A percentile compares a stretch with the other conserved stretches of the same genome.
These are phyloP conservation scores for Vanacampus margaritifer DNA, from an alignment of 2,113 vertebrate species.

Conservation along the genomic window DNA sequence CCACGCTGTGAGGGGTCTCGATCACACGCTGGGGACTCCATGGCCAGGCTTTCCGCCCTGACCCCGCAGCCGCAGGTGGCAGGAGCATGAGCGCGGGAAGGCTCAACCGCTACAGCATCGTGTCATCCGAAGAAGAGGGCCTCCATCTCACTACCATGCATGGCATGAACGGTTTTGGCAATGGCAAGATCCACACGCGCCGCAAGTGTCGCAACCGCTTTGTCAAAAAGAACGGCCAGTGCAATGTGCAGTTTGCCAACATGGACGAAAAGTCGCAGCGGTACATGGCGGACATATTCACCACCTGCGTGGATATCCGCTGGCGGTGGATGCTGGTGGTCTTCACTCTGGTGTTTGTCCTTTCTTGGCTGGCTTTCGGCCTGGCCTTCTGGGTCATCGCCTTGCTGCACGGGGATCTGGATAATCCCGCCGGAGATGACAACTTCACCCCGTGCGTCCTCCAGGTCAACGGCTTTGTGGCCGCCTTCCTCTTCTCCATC, in stretches of 20 bases:
- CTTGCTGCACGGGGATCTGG: slow-evolving; percentile 89
- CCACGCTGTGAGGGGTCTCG: slow-evolving; percentile 50
- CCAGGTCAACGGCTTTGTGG: slow-evolving; percentile 95
- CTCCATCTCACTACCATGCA: slow-evolving; percentile 92
- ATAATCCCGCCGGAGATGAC: slow-evolving; percentile 82
- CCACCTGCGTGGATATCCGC: slow-evolving; percentile 94
- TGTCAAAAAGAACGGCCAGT: slow-evolving; percentile 96
- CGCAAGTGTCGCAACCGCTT: slow-evolving; percentile 92
- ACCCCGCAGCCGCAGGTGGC: slow-evolving; percentile 43
- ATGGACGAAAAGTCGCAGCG: slow-evolving; percentile 94
- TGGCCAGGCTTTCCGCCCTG: slow-evolving; percentile 36
- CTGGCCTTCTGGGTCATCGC: slow-evolving; percentile 97
- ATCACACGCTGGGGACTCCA: slow-evolving; percentile 46
- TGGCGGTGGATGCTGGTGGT: slow-evolving; percentile 96
- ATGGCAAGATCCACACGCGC: slow-evolving; percentile 92
- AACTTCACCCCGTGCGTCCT: slow-evolving; percentile 91
- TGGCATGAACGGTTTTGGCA: slow-evolving; percentile 94
- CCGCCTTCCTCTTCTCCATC: slow-evolving; percentile 95
- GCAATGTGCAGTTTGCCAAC: slow-evolving; percentile 95
- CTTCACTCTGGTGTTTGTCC: slow-evolving; percentile 90
- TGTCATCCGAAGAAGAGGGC: slow-evolving; percentile 93
- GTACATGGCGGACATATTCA: slow-evolving; percentile 97
- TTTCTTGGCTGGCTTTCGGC: slow-evolving; percentile 92
- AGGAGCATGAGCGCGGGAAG: slow-evolving; percentile 85
- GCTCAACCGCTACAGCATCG: slow-evolving; percentile 92